These are phyloP conservation scores for Pollenia amentaria DNA, from an alignment of 2,888 invertebrate species.

Conservation along the genomic window DNA sequence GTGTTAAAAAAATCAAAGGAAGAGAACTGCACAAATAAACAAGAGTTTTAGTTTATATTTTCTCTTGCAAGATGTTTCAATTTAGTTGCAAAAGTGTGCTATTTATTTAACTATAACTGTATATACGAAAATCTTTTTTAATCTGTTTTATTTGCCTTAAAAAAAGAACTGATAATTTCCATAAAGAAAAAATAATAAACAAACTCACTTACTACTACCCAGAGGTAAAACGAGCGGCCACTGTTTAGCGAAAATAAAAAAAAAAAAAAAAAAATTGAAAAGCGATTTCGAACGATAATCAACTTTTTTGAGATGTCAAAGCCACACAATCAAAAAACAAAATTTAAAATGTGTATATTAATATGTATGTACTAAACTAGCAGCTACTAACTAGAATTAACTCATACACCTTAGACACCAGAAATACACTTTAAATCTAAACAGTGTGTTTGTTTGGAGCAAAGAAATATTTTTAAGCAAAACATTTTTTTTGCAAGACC, in stretches of 20 bases:
- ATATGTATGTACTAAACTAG: constrained; percentile 3
- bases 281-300: constrained; percentile 1
- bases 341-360: background rate
- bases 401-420: constrained; percentile 14
- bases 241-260: background rate
- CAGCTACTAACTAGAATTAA: constrained; percentile 60
- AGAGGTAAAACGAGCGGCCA: background rate
- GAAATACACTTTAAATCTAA: constrained; percentile 1
- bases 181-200: constrained; percentile 5
- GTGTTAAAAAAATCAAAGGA: no score
- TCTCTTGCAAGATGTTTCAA: no score
- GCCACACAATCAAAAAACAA: background rate
- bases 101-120: background rate
- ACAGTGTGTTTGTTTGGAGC: constrained; percentile 21
- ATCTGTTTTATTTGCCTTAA: background rate
- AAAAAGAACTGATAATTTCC: constrained; percentile 15
- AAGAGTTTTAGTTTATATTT: no score
- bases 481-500: constrained; percentile 69
- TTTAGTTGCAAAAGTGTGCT: background rate
- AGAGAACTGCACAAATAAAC: no score
- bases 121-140: background rate
- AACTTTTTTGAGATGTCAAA: constrained; percentile 27
- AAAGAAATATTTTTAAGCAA: constrained; percentile 64
- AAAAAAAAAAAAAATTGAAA: background rate
- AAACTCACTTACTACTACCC: constrained; percentile 11